Evolutionary conservation across 2,888 invertebrate species (phyloP).

Genomic region (Mantis religiosa): DNA sequence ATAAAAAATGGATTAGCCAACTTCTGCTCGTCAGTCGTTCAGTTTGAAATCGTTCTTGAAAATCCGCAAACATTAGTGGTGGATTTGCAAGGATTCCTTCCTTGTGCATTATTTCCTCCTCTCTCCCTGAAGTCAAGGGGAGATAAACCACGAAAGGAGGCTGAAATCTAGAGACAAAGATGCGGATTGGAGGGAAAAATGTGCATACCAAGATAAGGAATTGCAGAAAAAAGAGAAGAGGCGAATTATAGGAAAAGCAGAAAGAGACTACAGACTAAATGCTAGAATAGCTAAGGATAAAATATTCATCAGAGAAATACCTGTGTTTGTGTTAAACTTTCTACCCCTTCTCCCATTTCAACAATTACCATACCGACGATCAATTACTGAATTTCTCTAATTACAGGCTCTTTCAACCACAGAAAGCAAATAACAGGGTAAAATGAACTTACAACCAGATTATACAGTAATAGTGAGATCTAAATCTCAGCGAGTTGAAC

Average conservation of each 20-base stretch:
- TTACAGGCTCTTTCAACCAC: no score
- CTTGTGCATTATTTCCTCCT: neutral
- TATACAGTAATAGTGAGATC: no score
- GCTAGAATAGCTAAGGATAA: no score
- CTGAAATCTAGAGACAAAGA: neutral
- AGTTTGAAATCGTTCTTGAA: neutral
- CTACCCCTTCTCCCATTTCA: no score
- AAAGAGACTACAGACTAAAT: no score
- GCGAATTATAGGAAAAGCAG: neutral
- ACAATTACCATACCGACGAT: no score
- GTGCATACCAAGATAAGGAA: neutral
- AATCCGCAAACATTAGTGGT: neutral
- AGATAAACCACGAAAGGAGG: neutral
- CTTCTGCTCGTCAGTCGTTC: neutral
- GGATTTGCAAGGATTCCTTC: neutral
- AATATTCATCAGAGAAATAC: no score
- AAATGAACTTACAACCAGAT: no score
- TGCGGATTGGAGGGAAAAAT: neutral
- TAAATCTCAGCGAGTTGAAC: no score
- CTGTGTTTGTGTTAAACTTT: no score
- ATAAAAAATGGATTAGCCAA: neutral
- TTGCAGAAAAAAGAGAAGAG: neutral
- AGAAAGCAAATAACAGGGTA: no score
- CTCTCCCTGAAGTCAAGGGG: neutral
- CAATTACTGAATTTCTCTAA: no score